phyloP scores from a whole-genome alignment of 2,113 vertebrate genomes.

The Casuarius casuarius region DNA sequence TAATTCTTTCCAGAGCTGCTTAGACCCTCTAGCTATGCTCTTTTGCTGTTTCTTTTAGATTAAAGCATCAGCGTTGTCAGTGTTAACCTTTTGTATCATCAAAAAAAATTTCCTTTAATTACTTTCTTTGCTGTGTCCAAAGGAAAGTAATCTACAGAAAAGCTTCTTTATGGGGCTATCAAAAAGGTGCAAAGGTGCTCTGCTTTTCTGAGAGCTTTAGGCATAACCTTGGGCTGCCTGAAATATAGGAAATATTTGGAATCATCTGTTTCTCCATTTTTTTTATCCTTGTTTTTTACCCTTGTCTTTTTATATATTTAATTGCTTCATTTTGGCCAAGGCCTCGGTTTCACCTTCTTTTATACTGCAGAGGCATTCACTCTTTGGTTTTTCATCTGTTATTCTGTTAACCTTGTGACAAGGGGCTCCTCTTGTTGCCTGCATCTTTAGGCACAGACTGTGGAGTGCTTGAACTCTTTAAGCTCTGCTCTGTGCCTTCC shows the following conservation, averaged over 20 bases:
- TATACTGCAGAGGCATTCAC: not conserved
- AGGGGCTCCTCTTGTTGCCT: not conserved
- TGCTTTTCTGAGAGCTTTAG: not conserved
- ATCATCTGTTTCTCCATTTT: not conserved
- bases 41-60: not conserved
- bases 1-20: not conserved
- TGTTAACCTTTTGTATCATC: not conserved
- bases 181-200: not conserved
- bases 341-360: not conserved
- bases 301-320: not conserved
- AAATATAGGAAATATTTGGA: not conserved
- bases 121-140: not conserved
- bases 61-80: not conserved
- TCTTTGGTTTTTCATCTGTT: not conserved
- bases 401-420: not conserved
- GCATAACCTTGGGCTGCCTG: not conserved
- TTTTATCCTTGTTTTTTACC: not conserved
- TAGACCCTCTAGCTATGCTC: not conserved
- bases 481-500: not conserved
- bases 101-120: not conserved
- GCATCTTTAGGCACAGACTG: not conserved
- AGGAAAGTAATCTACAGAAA: not conserved
- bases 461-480: not conserved
- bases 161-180: not conserved
- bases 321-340: not conserved